phyloP scores from a whole-genome alignment of 2,888 invertebrate genomes.

The Macroteleia sp. region DNA sequence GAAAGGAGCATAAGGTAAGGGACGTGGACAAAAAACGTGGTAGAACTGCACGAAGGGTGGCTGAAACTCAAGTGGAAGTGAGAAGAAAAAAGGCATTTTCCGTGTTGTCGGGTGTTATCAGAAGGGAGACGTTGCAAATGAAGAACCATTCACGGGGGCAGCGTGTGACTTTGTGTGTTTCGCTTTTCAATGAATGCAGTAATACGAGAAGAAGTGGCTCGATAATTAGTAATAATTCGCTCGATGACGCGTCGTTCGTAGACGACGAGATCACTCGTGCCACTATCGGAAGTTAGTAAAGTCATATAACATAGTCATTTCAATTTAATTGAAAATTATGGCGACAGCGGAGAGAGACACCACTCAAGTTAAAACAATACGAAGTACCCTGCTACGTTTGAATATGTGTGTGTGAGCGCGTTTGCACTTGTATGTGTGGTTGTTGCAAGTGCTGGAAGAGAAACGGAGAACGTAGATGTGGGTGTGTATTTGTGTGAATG shows the following conservation, averaged over 20 bases:
- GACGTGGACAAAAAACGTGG: constrained; percentile 21
- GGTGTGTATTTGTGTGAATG: constrained; percentile 4
- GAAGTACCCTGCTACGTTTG: constrained; percentile 68
- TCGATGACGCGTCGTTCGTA: constrained; percentile 45
- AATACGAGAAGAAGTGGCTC: constrained; percentile 73
- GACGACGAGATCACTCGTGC: constrained; percentile 53
- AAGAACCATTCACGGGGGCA: constrained; percentile 61
- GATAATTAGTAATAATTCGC: constrained; percentile 80
- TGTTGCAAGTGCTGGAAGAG: too few species aligned
- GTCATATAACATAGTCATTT: constrained; percentile 76
- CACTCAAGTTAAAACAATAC: constrained; percentile 77
- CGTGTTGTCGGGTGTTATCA: constrained; percentile 36
- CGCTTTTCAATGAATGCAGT: constrained; percentile 77
- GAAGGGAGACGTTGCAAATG: constrained; percentile 59
- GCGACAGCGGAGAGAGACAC: constrained; percentile 71
- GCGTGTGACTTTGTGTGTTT: constrained; percentile 56
- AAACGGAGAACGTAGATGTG: neutral
- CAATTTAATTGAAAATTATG: constrained; percentile 81
- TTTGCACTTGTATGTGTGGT: too few species aligned
- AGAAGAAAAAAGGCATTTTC: constrained; percentile 40
- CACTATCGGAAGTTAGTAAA: constrained; percentile 61
- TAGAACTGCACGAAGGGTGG: constrained; percentile 2
- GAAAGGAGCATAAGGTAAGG: constrained; percentile 8
- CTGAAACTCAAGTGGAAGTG: constrained; percentile 35
- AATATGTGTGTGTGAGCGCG: too few species aligned